A percentile compares a stretch with the other conserved stretches of the same genome.
Conservation (phyloP, 2,113 vertebrate species). For the Chunga burmeisteri region DNA sequence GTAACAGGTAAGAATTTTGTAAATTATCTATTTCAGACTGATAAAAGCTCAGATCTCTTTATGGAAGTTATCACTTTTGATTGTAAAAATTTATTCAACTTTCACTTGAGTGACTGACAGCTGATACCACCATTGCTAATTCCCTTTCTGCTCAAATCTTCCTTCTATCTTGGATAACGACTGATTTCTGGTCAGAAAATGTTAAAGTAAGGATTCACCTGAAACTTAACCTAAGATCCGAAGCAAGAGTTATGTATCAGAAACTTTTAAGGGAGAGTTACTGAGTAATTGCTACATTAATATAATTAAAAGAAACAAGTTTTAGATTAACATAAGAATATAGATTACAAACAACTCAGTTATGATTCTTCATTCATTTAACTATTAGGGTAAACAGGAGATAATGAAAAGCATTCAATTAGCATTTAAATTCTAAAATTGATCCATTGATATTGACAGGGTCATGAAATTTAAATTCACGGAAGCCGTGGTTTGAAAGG, state of each 20-base stretch:
- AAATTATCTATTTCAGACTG: neutral
- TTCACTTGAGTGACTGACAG: neutral
- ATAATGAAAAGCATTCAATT: neutral
- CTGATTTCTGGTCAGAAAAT: neutral
- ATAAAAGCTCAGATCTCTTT: neutral
- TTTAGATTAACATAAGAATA: neutral
- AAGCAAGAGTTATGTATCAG: neutral
- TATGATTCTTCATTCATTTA: neutral
- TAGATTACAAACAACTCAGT: neutral
- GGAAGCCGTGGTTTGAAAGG: neutral
- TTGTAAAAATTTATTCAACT: neutral
- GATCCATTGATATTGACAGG: neutral
- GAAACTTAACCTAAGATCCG: neutral
- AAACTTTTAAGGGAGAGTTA: neutral
- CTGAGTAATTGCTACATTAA: neutral
- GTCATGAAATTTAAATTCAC: neutral
- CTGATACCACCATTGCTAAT: neutral
- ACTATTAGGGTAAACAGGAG: neutral
- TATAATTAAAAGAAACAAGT: neutral
- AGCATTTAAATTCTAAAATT: neutral
- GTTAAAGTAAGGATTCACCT: neutral
- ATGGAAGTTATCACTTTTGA: neutral
- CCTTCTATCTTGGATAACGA: neutral
- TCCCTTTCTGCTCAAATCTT: neutral
- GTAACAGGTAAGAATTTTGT: conserved; percentile 45